A percentile compares a stretch with the other conserved stretches of the same genome.
These are phyloP conservation scores for Thamnophis elegans DNA, from an alignment of 2,797 vertebrate species.

Conservation along the genomic window DNA sequence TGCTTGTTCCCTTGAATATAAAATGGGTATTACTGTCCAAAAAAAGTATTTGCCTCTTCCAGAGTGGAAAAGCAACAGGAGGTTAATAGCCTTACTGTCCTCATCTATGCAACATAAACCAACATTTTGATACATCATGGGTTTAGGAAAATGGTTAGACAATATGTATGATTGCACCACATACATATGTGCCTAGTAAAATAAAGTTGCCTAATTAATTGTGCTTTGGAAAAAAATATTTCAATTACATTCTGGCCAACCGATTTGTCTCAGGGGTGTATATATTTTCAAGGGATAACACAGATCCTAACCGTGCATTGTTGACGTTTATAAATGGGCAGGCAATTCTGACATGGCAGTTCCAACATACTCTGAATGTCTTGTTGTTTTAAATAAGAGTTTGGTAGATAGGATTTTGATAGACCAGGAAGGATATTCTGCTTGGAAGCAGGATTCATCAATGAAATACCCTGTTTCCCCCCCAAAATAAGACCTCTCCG, in stretches of 20 bases:
- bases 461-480: slow-evolving; percentile 2
- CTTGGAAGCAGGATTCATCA: slow-evolving; percentile 42
- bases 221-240: background rate
- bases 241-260: background rate
- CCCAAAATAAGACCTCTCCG: no score
- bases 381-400: slow-evolving; percentile 28
- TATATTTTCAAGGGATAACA: slow-evolving; percentile 30
- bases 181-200: background rate
- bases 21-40: background rate
- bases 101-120: background rate
- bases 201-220: background rate
- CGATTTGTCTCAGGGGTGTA: background rate
- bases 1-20: background rate
- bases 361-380: slow-evolving; percentile 29
- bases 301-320: background rate
- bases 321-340: background rate
- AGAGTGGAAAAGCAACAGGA: background rate
- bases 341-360: slow-evolving; percentile 16
- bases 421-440: slow-evolving; percentile 18
- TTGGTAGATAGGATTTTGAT: background rate
- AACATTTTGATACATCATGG: background rate
- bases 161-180: background rate
- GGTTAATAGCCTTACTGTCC: background rate
- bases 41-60: background rate
- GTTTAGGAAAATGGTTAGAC: background rate